Percentiles rank a stretch among this genome's conserved stretches.
These are phyloP conservation scores for Amphiduros pacificus DNA, from an alignment of 2,888 invertebrate genomes.

Conservation along the genomic window DNA sequence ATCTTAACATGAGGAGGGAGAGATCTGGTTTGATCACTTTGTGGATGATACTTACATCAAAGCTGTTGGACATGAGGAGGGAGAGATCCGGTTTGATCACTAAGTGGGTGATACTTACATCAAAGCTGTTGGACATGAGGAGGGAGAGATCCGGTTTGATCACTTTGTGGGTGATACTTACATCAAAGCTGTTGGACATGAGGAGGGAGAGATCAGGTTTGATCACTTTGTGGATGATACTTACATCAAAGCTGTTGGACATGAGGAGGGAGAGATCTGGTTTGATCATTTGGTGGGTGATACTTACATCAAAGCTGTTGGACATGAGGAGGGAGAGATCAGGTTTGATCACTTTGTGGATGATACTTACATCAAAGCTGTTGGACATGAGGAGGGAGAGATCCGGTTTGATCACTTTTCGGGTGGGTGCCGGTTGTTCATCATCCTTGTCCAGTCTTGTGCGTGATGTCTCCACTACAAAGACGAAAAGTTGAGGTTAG, in stretches of 20 bases:
- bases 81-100: slow-evolving; percentile 83
- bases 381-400: slow-evolving; percentile 68
- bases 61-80: slow-evolving; percentile 67
- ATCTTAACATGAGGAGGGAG: slow-evolving; percentile 65
- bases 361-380: slow-evolving; percentile 56
- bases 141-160: slow-evolving; percentile 82
- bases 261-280: slow-evolving; percentile 72
- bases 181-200: slow-evolving; percentile 65
- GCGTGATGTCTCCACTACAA: slow-evolving; percentile 47
- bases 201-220: slow-evolving; percentile 77
- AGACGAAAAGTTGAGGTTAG: no score
- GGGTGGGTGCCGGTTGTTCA: slow-evolving; percentile 59
- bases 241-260: slow-evolving; percentile 64
- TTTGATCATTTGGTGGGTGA: slow-evolving; percentile 85
- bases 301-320: slow-evolving; percentile 63
- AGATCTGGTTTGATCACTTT: slow-evolving; percentile 85
- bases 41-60: slow-evolving; percentile 54
- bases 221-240: slow-evolving; percentile 78
- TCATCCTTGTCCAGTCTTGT: slow-evolving; percentile 48
- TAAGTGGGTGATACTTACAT: slow-evolving; percentile 32
- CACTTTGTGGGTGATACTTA: slow-evolving; percentile 68
- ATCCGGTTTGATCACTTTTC: slow-evolving; percentile 83
- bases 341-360: slow-evolving; percentile 80
- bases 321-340: slow-evolving; percentile 70
- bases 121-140: slow-evolving; percentile 65